Base-by-base conservation (phyloP, 2,113 vertebrate genomes). In the Apteryx mantelli region DNA sequence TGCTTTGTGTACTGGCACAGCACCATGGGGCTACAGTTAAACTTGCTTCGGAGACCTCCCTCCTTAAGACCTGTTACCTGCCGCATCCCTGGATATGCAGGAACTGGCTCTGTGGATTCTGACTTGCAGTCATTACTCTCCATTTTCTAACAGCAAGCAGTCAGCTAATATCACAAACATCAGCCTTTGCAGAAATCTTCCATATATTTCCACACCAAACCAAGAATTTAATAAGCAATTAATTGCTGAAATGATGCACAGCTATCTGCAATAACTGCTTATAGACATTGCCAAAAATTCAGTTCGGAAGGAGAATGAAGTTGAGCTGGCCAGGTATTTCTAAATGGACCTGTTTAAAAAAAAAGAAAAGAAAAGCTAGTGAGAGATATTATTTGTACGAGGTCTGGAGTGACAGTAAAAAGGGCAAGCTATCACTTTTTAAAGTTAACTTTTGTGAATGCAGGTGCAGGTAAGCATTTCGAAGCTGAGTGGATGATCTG, bases 201-300 rank as follows among this genome's bases (percentile, higher is more conserved):
- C 40, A 24, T 24, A 5, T 50, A 85, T 89, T 92, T 81, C 56
- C 61, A 34, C 55, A 25, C 55, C 86, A 88, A 91, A 80, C 58
- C 71, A 38, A 50, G 52, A 92, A 48, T 92, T 92, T 95, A 91
- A 91, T 86, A 82, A 89, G 94, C 55, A 97, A 95, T 96, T 89
- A 95, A 79, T 95, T 96, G 81, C 78, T 92, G 89, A 89, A 94
- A 91, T 55, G 91, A 70, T 95, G 96, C 95, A 96, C 61, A 61
- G 65, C 91, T 91, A 77, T 92, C 95, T 88, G 75, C 75, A 92
- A 44, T 63, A 56, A 16, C 63, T 75, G 13, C 63, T 95, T 88
- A 34, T n/a, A 92, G 84, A 28, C 82, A 65, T 17, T 79, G 58
- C 71, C 83, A 70, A 66, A 58, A 69, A 89, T 77, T 71, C 66